Evolutionary conservation across 2,888 invertebrate genomes (phyloP), one percentile per base, ranked within the genome.

Genomic region (Sisyra nigra): DNA sequence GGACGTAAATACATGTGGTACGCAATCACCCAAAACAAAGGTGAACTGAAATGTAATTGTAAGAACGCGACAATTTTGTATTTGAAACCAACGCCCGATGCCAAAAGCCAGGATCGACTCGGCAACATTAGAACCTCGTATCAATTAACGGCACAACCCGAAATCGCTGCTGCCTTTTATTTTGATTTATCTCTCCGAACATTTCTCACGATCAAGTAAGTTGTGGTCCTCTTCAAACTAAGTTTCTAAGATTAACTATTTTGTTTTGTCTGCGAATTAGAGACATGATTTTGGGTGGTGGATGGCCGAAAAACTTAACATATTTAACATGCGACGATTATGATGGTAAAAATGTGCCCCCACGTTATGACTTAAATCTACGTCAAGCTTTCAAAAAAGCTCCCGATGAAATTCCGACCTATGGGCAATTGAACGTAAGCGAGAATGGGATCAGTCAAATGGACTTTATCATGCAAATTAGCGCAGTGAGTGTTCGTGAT

Each of bases 1-100:
- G 85, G 80, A 11, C 70, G 80, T 45, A 85, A 89, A 61, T 86
- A 81, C 50, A 85, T 88, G 36, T 89, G 92, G 91, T 84, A 86
- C 58, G 79, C 83, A 3, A 67, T 91, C 19, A 80, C 84, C 0
- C 73, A 85, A 58, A 79, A 79, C 48, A 77, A 78, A 52, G 80
- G 80, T 0, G 77, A 79, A 50, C 67, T 85, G 2, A 73, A 71
- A 46, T 87, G 87, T 53, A 72, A 74, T 40, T 80, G 85, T 55
- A 75, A 74, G 52, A 85, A 86, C 59, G 80, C 85, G 0, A 78
- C 82, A 0, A 70, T 87, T 10, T 70, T 88, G 50, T 80, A 78
- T 51, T 68, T 83, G 51, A 76, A 76, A 51, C 88, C 89, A 0
- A 68, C 76, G 30, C 72, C 77, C 0, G 78, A 80, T 48, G 69